Conservation (phyloP, 2,888 invertebrate genomes). For the Alsophila aescularia region DNA sequence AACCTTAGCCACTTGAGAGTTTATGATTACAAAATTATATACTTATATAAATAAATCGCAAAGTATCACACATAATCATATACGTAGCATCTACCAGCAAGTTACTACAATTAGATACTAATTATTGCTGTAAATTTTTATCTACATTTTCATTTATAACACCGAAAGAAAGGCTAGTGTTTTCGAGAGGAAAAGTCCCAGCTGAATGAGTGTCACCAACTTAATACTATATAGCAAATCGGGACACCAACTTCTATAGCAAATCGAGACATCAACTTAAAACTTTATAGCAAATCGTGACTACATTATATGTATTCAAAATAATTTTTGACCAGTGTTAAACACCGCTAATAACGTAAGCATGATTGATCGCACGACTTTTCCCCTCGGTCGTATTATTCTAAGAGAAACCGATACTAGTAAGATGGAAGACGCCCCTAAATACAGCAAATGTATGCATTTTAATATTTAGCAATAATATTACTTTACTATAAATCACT, state of each 20-base stretch:
- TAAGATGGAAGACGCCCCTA: constrained; percentile 84
- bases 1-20: constrained; percentile 38
- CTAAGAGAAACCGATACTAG: constrained; percentile 73
- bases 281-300: constrained; percentile 31
- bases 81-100: constrained; percentile 79
- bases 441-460: constrained; percentile 82
- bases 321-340: constrained; percentile 37
- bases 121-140: constrained; percentile 81
- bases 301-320: constrained; percentile 29
- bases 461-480: constrained; percentile 71
- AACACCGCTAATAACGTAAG: constrained; percentile 41
- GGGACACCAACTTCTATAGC: constrained; percentile 31
- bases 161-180: constrained; percentile 79
- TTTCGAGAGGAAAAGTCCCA: constrained; percentile 44
- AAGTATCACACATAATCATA: constrained; percentile 77
- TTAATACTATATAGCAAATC: constrained; percentile 26
- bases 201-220: constrained; percentile 20
- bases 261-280: constrained; percentile 33
- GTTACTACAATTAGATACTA: constrained; percentile 77
- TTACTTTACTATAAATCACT: constrained; percentile 73
- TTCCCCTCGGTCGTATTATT: constrained; percentile 54
- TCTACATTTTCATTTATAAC: constrained; percentile 66
- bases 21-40: constrained; percentile 50
- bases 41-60: constrained; percentile 62
- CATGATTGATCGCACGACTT: constrained; percentile 37